Conservation (phyloP, 2,113 vertebrate genomes). For the Turdus rufiventris region DNA sequence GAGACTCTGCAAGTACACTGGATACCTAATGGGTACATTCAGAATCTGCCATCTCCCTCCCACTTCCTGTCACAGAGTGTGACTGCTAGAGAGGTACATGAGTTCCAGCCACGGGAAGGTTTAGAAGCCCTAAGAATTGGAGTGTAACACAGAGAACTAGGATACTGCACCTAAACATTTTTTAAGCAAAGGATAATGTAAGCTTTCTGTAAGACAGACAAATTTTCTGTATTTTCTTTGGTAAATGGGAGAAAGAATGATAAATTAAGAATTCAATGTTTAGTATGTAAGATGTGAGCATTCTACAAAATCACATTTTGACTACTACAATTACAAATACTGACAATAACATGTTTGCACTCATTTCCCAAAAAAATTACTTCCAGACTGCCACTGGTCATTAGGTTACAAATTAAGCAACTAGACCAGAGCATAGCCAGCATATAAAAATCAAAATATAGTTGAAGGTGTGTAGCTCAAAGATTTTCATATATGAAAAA, state of each 20-base stretch:
- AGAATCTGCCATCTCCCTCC: neutral
- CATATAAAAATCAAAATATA: neutral
- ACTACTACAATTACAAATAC: neutral
- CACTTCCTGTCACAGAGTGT: neutral
- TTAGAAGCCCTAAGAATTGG: neutral
- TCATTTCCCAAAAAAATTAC: neutral
- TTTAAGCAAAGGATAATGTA: neutral
- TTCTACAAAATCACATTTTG: neutral
- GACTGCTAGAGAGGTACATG: accelerated
- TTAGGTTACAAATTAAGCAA: neutral
- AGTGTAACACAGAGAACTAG: neutral
- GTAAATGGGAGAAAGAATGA: neutral
- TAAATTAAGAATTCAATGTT: neutral
- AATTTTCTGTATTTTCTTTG: neutral
- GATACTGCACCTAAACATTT: neutral
- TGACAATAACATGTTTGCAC: neutral
- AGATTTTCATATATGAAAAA: neutral
- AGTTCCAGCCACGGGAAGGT: neutral
- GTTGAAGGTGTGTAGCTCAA: neutral
- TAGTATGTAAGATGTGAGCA: neutral
- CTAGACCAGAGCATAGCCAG: neutral
- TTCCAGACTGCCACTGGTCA: neutral
- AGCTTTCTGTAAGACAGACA: neutral
- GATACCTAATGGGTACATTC: neutral
- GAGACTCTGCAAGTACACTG: neutral